Evolutionary conservation across 2,888 invertebrate species (phyloP).

Genomic region (Nemoura dubitans): DNA sequence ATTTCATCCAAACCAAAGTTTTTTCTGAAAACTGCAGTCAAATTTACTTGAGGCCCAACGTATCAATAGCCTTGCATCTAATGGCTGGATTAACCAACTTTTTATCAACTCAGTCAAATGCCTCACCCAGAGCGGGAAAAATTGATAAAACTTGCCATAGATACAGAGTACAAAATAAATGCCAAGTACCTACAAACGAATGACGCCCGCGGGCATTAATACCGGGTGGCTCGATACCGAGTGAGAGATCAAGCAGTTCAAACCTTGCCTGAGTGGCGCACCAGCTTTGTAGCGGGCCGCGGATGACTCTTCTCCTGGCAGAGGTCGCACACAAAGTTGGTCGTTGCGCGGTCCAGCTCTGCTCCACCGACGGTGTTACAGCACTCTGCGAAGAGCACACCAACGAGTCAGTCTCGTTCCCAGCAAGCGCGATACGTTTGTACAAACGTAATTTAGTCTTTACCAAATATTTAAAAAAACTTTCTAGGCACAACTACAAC

Average conservation of each 20-base stretch:
- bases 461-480: no score
- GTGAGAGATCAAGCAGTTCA: background rate
- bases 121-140: background rate
- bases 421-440: no score
- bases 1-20: background rate
- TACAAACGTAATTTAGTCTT: no score
- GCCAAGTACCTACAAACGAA: no score
- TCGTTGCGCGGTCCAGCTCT: slow-evolving; percentile 44
- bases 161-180: no score
- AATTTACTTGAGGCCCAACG: background rate
- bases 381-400: slow-evolving; percentile 48
- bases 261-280: background rate
- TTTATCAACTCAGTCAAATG: background rate
- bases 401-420: no score
- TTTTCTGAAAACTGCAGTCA: background rate
- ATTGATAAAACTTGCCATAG: background rate
- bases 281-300: slow-evolving; percentile 43
- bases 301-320: slow-evolving; percentile 51
- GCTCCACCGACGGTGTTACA: slow-evolving; percentile 48
- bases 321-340: slow-evolving; percentile 50
- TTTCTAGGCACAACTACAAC: no score
- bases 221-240: no score
- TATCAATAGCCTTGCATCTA: no score
- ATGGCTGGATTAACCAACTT: background rate
- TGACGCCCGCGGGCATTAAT: background rate